phyloP scores from a whole-genome alignment of 2,797 vertebrate species.

The Ctenopoma kingsleyae region DNA sequence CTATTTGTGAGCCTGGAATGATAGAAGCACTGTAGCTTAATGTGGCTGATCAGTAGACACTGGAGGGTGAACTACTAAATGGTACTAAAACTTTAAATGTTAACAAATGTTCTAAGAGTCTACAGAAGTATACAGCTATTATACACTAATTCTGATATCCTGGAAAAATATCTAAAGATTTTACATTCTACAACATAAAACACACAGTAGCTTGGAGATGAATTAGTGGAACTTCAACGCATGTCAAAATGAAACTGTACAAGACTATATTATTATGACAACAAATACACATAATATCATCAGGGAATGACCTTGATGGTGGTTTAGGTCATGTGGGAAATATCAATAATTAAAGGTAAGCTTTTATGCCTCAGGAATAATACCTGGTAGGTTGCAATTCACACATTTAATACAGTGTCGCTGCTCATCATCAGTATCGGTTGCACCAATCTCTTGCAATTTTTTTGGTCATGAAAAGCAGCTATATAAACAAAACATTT shows the following conservation, averaged over 20 bases:
- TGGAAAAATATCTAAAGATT: background rate
- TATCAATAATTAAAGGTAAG: background rate
- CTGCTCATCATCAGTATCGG: background rate
- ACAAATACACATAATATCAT: background rate
- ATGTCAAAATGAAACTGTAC: background rate
- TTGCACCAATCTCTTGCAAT: background rate
- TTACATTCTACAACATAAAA: conserved; percentile 3
- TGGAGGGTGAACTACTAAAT: background rate
- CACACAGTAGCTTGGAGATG: background rate
- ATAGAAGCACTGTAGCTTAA: conserved; percentile 3
- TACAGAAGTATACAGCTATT: background rate
- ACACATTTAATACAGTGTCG: background rate
- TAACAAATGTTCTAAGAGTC: background rate
- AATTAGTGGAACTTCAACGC: background rate
- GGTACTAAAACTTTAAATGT: background rate
- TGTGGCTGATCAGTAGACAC: background rate
- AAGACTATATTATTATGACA: background rate
- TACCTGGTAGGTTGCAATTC: background rate
- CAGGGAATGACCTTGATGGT: background rate
- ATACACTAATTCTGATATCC: background rate
- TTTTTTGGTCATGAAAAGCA: conserved; percentile 15
- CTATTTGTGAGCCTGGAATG: conserved; percentile 11
- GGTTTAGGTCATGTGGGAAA: conserved; percentile 11
- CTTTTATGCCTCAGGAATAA: background rate
- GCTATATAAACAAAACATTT: background rate